Evolutionary conservation across 2,888 invertebrate genomes (phyloP).

Genomic region (Coronaproctus castanopsis): DNA sequence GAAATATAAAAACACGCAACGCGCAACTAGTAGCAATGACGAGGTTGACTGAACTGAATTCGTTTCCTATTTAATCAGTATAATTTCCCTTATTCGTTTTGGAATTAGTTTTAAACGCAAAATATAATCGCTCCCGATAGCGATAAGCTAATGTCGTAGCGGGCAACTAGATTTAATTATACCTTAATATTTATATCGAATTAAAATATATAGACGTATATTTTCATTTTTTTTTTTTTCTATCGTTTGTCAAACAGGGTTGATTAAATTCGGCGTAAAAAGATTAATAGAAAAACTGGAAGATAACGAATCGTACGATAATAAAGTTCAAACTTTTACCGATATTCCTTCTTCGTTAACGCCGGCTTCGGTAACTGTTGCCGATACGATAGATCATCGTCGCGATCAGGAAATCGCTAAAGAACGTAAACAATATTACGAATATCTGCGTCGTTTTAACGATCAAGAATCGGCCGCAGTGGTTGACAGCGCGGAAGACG

Average conservation of each 20-base stretch:
- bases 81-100: no score
- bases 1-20: no score
- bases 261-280: slow-evolving; percentile 65
- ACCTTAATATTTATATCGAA: no score
- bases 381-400: slow-evolving; percentile 25
- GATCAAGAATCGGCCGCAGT: neutral
- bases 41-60: no score
- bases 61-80: no score
- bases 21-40: no score
- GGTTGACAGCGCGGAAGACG: neutral
- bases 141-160: no score
- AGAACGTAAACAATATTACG: slow-evolving; percentile 9
- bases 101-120: no score
- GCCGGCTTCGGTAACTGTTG: slow-evolving; percentile 22
- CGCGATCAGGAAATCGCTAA: slow-evolving; percentile 13
- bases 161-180: no score
- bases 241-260: slow-evolving; percentile 51
- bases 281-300: slow-evolving; percentile 47
- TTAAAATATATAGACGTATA: neutral
- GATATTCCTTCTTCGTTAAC: slow-evolving; percentile 21
- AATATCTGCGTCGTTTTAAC: slow-evolving; percentile 6
- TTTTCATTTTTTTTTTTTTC: slow-evolving; percentile 17
- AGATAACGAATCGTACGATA: slow-evolving; percentile 30
- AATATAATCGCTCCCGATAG: no score
- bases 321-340: slow-evolving; percentile 28